A percentile compares a stretch with the other conserved stretches of the same genome.
phyloP scores from a whole-genome alignment of 1,140 invertebrate genomes.

The Paraescarpia echinospica region DNA sequence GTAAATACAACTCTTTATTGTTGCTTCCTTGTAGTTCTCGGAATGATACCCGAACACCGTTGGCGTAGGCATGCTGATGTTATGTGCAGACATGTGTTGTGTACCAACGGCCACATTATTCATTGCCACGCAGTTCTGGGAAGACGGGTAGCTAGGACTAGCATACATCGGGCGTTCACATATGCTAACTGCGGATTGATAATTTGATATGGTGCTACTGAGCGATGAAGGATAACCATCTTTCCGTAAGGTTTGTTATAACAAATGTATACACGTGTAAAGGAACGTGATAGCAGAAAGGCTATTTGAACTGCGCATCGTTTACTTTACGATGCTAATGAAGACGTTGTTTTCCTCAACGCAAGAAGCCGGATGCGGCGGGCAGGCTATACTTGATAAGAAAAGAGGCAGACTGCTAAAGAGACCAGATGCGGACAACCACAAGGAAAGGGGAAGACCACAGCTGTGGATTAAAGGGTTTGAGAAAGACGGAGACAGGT shows the following conservation, averaged over 20 bases:
- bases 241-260: not conserved
- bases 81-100: not conserved
- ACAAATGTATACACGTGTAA: not conserved
- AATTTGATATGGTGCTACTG: not conserved
- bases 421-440: too few species aligned
- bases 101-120: not conserved
- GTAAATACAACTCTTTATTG: not conserved
- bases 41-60: not conserved
- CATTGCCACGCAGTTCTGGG: not conserved
- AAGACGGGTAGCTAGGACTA: not conserved
- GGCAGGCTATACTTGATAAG: too few species aligned
- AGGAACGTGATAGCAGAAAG: too few species aligned
- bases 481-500: too few species aligned
- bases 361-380: too few species aligned
- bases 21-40: not conserved
- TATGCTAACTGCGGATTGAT: not conserved
- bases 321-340: too few species aligned
- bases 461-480: too few species aligned
- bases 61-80: not conserved
- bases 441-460: too few species aligned
- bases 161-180: not conserved
- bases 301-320: too few species aligned
- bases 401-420: too few species aligned
- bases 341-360: too few species aligned
- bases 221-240: not conserved